These are phyloP conservation scores for Corythornis leucogaster DNA, from an alignment of 2,797 vertebrate species.

Conservation along the genomic window DNA sequence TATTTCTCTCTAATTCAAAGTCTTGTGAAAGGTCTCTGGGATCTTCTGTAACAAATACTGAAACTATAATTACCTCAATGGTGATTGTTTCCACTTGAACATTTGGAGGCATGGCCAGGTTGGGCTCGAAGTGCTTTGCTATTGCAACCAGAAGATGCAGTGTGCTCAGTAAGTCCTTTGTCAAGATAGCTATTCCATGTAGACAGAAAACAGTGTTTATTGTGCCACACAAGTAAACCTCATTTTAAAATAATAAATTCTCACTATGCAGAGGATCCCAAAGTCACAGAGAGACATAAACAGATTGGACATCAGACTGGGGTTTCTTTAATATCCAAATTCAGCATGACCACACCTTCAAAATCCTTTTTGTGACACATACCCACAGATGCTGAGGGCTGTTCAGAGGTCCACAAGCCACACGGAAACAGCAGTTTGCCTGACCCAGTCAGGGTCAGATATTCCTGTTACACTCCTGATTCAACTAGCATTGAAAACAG, in stretches of 20 bases:
- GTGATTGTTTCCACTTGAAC: conserved; percentile 87
- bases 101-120: conserved; percentile 82
- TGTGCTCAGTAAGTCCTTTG: conserved; percentile 90
- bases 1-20: neutral
- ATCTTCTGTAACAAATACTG: neutral
- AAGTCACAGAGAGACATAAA: neutral
- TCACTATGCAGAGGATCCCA: neutral
- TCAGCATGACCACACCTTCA: neutral
- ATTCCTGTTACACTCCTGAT: neutral
- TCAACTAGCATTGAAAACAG: neutral
- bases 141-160: conserved; percentile 93
- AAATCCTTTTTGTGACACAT: neutral
- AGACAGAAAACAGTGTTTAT: neutral
- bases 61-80: conserved; percentile 81
- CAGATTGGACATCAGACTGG: neutral
- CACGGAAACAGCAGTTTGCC: neutral
- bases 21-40: neutral
- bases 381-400: neutral
- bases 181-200: conserved; percentile 85
- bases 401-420: neutral
- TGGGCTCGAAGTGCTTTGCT: conserved; percentile 84
- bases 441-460: neutral
- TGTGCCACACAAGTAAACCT: neutral
- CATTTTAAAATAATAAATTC: neutral
- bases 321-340: neutral